Percentiles rank a stretch among this genome's conserved stretches.
Evolutionary conservation across 2,888 invertebrate species (phyloP).

Genomic region (Oligia fasciuncula): DNA sequence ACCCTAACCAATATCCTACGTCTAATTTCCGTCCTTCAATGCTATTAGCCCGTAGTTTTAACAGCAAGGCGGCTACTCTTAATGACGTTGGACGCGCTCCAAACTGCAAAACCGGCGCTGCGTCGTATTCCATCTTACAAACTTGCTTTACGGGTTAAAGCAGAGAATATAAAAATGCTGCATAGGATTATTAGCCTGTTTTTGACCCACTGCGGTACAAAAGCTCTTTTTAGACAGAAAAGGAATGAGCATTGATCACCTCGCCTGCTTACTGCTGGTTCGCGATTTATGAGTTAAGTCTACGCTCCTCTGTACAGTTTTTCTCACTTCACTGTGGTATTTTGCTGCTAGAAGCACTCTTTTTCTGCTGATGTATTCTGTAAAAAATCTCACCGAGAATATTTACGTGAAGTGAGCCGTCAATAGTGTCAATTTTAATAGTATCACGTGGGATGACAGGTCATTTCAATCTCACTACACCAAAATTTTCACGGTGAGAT

Average conservation of each 20-base stretch:
- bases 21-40: conserved; percentile 3
- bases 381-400: no score
- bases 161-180: background rate
- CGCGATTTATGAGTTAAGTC: background rate
- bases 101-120: conserved; percentile 35
- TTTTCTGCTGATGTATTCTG: no score
- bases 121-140: conserved; percentile 16
- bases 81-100: conserved; percentile 32
- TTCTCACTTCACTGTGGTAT: background rate
- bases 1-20: background rate
- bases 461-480: no score
- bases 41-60: conserved; percentile 18
- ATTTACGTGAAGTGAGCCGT: no score
- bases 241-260: no score
- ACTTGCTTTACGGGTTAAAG: conserved; percentile 10
- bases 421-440: no score
- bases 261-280: background rate
- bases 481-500: no score
- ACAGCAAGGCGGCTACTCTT: conserved; percentile 27
- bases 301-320: background rate
- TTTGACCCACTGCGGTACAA: background rate
- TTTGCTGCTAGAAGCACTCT: background rate
- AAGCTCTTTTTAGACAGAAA: no score
- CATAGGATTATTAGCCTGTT: background rate
- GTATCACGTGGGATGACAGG: no score